Evolutionary conservation across 2,888 invertebrate species (phyloP).

Genomic region (Strigamia crassipes): DNA sequence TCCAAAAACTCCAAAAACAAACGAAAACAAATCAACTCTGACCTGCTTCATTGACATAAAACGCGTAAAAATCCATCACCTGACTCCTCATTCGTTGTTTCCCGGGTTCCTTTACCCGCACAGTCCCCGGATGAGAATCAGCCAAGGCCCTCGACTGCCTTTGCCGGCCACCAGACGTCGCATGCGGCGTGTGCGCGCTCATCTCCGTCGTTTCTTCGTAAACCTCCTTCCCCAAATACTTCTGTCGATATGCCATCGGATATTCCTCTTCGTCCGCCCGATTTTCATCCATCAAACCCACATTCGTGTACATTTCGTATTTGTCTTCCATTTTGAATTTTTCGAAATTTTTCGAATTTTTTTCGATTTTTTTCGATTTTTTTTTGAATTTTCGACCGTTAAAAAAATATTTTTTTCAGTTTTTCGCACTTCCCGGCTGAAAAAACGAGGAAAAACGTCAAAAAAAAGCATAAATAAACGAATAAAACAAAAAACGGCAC

Average conservation of each 20-base stretch:
- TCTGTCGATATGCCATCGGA: not conserved
- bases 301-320: not conserved
- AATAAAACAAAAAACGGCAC: no score
- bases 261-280: slow-evolving; percentile 1
- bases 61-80: not conserved
- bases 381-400: no score
- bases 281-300: not conserved
- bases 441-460: not conserved
- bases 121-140: not conserved
- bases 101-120: not conserved
- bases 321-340: not conserved
- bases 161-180: not conserved
- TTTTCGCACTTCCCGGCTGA: no score
- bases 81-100: not conserved
- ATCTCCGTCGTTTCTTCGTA: not conserved
- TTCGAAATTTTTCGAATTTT: no score
- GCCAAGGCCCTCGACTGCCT: not conserved
- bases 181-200: not conserved
- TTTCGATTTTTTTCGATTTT: no score
- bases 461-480: not conserved
- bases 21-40: not conserved
- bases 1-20: not conserved
- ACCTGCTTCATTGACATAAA: not conserved
- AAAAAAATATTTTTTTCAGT: no score
- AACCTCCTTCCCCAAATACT: not conserved